Evolutionary conservation across 2,797 vertebrate genomes (phyloP).

Genomic region (Toxotes lorentzi): DNA sequence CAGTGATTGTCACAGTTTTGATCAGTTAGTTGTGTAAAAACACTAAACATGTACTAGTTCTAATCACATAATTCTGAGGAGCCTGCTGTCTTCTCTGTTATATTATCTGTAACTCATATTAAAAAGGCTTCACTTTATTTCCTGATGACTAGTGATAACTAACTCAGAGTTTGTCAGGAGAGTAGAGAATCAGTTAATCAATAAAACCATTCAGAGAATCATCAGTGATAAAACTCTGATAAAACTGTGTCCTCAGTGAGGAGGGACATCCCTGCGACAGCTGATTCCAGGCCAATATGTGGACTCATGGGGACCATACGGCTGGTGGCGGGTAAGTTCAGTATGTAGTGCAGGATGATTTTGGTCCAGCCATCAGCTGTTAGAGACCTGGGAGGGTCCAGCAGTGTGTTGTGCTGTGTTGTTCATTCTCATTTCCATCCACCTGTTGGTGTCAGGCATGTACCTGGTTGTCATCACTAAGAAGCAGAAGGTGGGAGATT

Average conservation of each 20-base stretch:
- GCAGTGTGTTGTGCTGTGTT: neutral
- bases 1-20: neutral
- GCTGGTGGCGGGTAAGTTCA: conserved; percentile 91
- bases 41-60: too few relatives aligned
- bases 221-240: neutral
- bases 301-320: conserved; percentile 95
- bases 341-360: neutral
- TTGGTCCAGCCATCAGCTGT: neutral
- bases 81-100: too few relatives aligned
- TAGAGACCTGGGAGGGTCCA: neutral
- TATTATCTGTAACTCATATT: too few relatives aligned
- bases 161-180: too few relatives aligned
- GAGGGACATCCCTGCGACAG: conserved; percentile 92
- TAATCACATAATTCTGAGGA: too few relatives aligned
- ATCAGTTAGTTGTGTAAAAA: neutral
- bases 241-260: conserved; percentile 85
- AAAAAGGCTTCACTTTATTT: too few relatives aligned
- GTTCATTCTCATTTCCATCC: neutral
- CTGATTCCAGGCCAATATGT: conserved; percentile 91
- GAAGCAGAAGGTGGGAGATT: conserved; percentile 94
- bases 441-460: conserved; percentile 81
- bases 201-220: neutral
- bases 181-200: neutral
- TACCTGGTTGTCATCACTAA: conserved; percentile 97
- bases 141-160: too few relatives aligned